Conservation (phyloP, 1,140 invertebrate species). For the Scaptomyza montana region DNA sequence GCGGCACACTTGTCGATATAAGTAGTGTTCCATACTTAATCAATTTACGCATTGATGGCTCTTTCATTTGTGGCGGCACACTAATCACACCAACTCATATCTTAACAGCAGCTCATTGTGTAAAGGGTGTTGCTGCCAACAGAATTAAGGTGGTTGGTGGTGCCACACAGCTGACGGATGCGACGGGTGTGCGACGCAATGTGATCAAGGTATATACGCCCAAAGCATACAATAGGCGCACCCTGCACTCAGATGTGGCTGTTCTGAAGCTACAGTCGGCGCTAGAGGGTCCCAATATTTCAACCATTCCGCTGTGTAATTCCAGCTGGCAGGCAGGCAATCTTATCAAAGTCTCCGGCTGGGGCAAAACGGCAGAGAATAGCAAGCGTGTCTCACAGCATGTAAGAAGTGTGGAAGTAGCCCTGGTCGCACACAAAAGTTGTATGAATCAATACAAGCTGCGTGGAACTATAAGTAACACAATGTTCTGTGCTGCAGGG, state of each 20-base stretch:
- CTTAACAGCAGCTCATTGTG: constrained; percentile 70
- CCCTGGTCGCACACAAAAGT: constrained; percentile 51
- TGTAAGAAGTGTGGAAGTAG: constrained; percentile 69
- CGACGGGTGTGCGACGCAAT: constrained; percentile 38
- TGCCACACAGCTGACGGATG: constrained; percentile 46
- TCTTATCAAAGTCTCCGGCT: constrained; percentile 70
- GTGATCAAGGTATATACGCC: constrained; percentile 66
- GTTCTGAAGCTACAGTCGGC: constrained; percentile 63
- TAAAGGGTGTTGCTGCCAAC: constrained; percentile 60
- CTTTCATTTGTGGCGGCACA: constrained; percentile 67
- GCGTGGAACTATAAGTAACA: constrained; percentile 55
- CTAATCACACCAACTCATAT: constrained; percentile 62
- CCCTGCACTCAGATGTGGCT: constrained; percentile 65
- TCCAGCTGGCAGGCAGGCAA: constrained; percentile 53
- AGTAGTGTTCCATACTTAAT: constrained; percentile 66
- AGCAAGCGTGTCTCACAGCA: constrained; percentile 49
- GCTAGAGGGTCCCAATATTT: constrained; percentile 59
- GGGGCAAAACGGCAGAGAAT: constrained; percentile 54
- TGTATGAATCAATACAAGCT: constrained; percentile 60
- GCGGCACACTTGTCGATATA: constrained; percentile 60
- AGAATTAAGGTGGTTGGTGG: constrained; percentile 60
- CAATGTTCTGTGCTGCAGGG: constrained; percentile 72
- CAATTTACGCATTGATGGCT: constrained; percentile 54
- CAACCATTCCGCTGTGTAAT: constrained; percentile 64
- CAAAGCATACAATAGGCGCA: constrained; percentile 60